These are phyloP conservation scores for Perizoma affinitatum DNA, from an alignment of 2,888 invertebrate genomes.

Conservation along the genomic window DNA sequence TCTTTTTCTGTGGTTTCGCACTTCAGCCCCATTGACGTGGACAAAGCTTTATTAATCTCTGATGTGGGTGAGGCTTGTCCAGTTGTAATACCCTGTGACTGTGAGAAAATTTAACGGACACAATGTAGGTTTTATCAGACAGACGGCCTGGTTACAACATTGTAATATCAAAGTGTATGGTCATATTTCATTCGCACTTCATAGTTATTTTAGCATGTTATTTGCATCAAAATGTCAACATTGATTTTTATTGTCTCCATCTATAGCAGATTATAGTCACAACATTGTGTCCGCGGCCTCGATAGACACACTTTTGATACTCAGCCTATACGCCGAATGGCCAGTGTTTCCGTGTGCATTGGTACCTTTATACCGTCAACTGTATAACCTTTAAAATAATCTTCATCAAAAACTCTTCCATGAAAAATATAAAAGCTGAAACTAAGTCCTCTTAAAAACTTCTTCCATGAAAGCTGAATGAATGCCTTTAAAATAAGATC, in stretches of 20 bases:
- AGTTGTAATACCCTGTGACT: not conserved
- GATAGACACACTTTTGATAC: no score
- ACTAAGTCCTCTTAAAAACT: conserved; percentile 11
- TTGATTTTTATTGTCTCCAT: no score
- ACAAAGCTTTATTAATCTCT: conserved; percentile 56
- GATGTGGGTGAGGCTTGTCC: conserved; percentile 28
- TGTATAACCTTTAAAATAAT: not conserved
- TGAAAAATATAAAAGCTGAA: conserved; percentile 7
- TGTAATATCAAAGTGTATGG: no score
- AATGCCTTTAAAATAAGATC: conserved; percentile 29
- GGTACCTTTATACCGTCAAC: not conserved
- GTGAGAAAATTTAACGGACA: not conserved
- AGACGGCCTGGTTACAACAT: no score
- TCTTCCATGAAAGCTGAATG: conserved; percentile 19
- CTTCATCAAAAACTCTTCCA: not conserved
- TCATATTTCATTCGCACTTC: no score
- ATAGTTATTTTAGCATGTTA: no score
- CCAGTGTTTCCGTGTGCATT: no score
- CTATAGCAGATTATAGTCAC: no score
- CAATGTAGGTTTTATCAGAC: no score
- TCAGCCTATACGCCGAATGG: no score
- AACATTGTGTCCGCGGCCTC: no score
- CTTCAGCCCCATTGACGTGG: conserved; percentile 67
- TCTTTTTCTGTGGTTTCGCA: conserved; percentile 72
- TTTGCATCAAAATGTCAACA: no score